Conservation (phyloP, 2,888 invertebrate species). For the Resseliella maxima region DNA sequence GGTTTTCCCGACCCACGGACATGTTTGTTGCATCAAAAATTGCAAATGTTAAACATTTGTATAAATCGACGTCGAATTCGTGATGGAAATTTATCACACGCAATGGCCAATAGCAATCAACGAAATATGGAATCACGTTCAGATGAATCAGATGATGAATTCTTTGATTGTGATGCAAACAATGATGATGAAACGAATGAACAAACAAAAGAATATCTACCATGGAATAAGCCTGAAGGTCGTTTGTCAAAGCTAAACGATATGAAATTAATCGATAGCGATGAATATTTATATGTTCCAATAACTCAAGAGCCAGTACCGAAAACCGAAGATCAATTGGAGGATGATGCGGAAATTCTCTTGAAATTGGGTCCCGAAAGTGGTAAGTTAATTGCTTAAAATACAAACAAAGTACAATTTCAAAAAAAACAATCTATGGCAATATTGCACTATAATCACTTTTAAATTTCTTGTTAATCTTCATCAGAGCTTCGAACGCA, state of each 20-base stretch:
- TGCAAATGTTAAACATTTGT: conserved; percentile 88
- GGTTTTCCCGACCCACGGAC: conserved; percentile 89
- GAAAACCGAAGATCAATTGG: conserved; percentile 96
- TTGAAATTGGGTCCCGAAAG: conserved; percentile 88
- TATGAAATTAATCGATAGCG: conserved; percentile 75
- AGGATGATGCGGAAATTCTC: conserved; percentile 92
- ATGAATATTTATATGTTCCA: conserved; percentile 82
- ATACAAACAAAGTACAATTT: not conserved
- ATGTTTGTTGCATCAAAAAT: conserved; percentile 93
- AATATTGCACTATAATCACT: not conserved
- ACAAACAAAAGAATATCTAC: conserved; percentile 65
- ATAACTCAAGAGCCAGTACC: conserved; percentile 92
- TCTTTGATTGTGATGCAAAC: conserved; percentile 78
- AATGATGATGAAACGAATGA: conserved; percentile 70
- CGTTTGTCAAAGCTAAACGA: conserved; percentile 76
- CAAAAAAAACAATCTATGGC: not conserved
- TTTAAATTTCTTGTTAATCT: conserved; percentile 17
- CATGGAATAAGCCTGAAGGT: conserved; percentile 77
- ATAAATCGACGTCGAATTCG: conserved; percentile 73
- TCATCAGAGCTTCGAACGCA: conserved; percentile 83
- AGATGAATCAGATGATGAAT: conserved; percentile 76
- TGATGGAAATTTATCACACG: conserved; percentile 68
- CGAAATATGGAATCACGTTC: conserved; percentile 60
- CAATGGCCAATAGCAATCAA: conserved; percentile 57
- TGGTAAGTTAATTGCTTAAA: conserved; percentile 60